phyloP scores from a whole-genome alignment of 1,140 invertebrate genomes.

The Brachionus asplanchnoidis region DNA sequence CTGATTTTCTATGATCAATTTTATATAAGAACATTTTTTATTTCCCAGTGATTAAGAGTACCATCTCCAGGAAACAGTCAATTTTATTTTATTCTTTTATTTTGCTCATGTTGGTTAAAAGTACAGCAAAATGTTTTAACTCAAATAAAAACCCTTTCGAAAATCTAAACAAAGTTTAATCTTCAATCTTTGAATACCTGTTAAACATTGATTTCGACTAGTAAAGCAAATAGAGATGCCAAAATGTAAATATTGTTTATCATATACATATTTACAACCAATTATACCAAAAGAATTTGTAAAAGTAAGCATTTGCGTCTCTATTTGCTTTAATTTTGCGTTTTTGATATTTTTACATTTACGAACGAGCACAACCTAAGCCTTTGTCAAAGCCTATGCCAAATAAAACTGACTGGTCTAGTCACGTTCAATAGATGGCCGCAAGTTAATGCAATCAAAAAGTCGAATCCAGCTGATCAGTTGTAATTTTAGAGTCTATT shows the following conservation, averaged over 20 bases:
- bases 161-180: background rate
- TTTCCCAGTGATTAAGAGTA: too few species aligned
- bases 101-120: background rate
- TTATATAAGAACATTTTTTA: background rate
- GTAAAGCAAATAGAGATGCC: background rate
- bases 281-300: background rate
- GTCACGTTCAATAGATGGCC: background rate
- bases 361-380: background rate
- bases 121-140: background rate
- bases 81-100: background rate
- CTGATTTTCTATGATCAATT: background rate
- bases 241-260: slow-evolving; percentile 23
- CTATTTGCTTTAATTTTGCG: slow-evolving; percentile 5
- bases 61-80: too few species aligned
- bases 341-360: background rate
- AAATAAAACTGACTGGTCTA: background rate
- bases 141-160: background rate
- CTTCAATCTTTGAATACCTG: background rate
- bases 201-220: background rate
- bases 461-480: background rate
- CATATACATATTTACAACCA: slow-evolving; percentile 33
- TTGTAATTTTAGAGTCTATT: background rate
- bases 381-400: background rate
- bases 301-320: background rate
- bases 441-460: slow-evolving; percentile 1